Conservation (phyloP, 2,113 vertebrate species). For the Tursiops truncatus region DNA sequence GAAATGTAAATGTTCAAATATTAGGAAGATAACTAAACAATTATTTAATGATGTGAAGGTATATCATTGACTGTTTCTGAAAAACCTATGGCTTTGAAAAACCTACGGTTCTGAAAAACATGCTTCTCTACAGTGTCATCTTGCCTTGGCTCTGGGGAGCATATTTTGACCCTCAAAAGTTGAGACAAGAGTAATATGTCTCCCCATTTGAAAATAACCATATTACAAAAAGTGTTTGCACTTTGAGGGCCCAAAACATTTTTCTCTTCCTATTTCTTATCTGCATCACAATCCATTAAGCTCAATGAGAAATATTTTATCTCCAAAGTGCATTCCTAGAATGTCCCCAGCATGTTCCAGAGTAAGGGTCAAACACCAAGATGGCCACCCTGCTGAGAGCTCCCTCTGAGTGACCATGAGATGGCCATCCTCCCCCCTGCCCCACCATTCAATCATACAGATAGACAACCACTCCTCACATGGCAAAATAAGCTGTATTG, state of each 20-base stretch:
- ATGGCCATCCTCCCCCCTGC: no score
- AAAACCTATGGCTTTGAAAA: background rate
- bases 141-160: background rate
- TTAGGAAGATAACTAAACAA: background rate
- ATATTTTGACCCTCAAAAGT: background rate
- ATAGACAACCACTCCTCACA: background rate
- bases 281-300: background rate
- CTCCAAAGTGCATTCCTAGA: background rate
- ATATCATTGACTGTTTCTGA: background rate
- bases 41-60: background rate
- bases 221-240: background rate
- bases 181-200: background rate
- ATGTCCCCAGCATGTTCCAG: background rate
- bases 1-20: background rate
- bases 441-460: background rate
- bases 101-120: no score
- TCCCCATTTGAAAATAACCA: background rate
- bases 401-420: background rate
- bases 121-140: background rate
- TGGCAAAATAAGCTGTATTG: slow-evolving; percentile 44
- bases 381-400: background rate
- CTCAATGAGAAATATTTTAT: background rate
- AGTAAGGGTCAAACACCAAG: background rate
- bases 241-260: background rate
- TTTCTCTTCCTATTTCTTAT: background rate